These are phyloP conservation scores for Aurelia aurita DNA, from an alignment of 30 jellyfish, hydroid and myxozoan genomes.

Conservation along the genomic window DNA sequence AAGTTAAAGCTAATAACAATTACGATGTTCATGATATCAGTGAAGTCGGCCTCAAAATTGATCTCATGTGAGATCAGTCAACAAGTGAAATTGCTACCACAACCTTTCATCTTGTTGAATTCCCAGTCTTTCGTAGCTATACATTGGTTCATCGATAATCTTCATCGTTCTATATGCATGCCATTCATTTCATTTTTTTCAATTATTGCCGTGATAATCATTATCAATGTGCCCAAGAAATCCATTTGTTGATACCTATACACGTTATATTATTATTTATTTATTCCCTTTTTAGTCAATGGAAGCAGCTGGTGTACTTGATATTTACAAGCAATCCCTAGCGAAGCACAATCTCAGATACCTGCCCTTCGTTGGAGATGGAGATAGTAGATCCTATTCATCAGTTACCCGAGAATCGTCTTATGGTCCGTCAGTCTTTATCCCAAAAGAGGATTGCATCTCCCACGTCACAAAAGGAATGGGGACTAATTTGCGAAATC, in stretches of 20 bases:
- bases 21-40: too few relatives aligned
- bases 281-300: slow-evolving; percentile 19
- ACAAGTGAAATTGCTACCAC: too few relatives aligned
- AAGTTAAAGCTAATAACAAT: too few relatives aligned
- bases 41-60: too few relatives aligned
- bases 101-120: too few relatives aligned
- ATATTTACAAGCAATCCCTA: neutral
- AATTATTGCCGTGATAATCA: neutral
- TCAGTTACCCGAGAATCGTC: neutral
- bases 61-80: too few relatives aligned
- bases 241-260: neutral
- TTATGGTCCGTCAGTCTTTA: slow-evolving; percentile 21
- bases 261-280: neutral
- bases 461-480: slow-evolving; percentile 29
- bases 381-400: slow-evolving; percentile 14
- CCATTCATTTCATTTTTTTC: too few relatives aligned
- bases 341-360: neutral
- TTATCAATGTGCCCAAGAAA: neutral
- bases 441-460: slow-evolving; percentile 9
- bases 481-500: slow-evolving; percentile 26
- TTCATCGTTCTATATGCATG: too few relatives aligned
- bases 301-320: slow-evolving; percentile 18
- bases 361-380: slow-evolving; percentile 53
- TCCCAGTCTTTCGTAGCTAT: too few relatives aligned
- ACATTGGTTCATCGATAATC: too few relatives aligned